Evolutionary conservation across 53 echinoderm and acorn worm genomes (phyloP), one percentile per base, ranked within the genome.

Genomic region (Holothuria scabra): DNA sequence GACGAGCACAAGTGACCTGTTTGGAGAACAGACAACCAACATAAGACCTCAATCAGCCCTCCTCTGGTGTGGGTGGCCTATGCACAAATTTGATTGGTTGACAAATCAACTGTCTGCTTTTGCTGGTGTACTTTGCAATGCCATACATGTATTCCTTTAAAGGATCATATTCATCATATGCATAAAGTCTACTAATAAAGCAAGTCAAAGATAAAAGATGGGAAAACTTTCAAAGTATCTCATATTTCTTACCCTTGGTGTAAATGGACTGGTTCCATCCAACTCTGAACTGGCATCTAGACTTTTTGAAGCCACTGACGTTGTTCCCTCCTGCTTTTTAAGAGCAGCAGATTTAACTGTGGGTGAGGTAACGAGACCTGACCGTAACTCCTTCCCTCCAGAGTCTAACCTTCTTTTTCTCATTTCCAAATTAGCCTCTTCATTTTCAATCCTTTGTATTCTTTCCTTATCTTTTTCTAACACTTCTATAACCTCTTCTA

Each of bases 261-360:
- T 87, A 81, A 91, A 91, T 21, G 91, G 91, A 28, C 83, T 88
- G 58, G 84, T 84, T 10, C 88, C 91, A 81, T 61, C 82, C 8
- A 56, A 56, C 14, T 78, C 78, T 49, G 58, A 25, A 20, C 48
- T 31, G 8, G 32, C 31, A 33, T 78, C 78, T 11, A 78, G 56
- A 46, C 78, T 78, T 26, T 31, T 72, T 22, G 72, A 72, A 12
- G 41, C 8, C n/a, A 72, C 14, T 21, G 20, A 49, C 8, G 55
- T 18, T 8, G 29, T 28, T 57, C 59, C 62, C 25, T 81, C 65
- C 20, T 81, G 62, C 60, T 32, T 81, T 65, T 81, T 81, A n/a
- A 49, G 60, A 61, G 60, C 35, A 16, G 25, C 49, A 72, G 44
- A 48, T 44, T 72, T 78, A 2, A 56, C 74, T 11, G 78, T 78